phyloP scores from a whole-genome alignment of 2,113 vertebrate genomes.

The Zosterops hypoxanthus region DNA sequence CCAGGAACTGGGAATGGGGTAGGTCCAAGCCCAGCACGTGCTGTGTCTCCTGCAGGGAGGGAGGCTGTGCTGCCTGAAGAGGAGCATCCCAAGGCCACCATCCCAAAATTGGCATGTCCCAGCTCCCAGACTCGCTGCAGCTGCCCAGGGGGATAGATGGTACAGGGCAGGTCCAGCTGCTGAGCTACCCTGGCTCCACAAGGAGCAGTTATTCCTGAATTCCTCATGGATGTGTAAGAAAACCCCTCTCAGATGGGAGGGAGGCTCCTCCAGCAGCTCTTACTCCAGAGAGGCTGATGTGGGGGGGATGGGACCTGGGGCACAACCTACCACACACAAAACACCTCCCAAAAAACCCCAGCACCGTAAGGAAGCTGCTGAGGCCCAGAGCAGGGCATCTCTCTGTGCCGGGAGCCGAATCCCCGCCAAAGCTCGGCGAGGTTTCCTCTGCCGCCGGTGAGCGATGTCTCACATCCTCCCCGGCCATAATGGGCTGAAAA shows the following conservation, averaged over 20 bases:
- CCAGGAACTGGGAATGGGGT: not conserved
- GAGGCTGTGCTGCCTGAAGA: not conserved
- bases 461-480: constrained; percentile 72
- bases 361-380: not conserved
- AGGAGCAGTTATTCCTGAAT: not conserved
- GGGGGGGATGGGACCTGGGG: fast-evolving
- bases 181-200: not conserved
- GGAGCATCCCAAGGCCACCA: not conserved
- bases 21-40: not conserved
- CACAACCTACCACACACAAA: not conserved
- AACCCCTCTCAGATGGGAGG: not conserved
- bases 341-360: not conserved
- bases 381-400: not conserved
- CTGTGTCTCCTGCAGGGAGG: not conserved
- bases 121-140: fast-evolving
- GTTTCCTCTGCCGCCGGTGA: constrained; percentile 30
- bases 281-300: not conserved
- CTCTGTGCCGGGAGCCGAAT: not conserved
- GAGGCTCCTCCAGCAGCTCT: not conserved
- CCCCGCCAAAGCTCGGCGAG: not conserved
- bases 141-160: not conserved
- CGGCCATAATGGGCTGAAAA: constrained; percentile 50
- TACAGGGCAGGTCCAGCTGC: not conserved
- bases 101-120: not conserved
- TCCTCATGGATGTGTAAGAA: not conserved